phyloP scores from a whole-genome alignment of 2,113 vertebrate species.

The Gadus chalcogrammus region DNA sequence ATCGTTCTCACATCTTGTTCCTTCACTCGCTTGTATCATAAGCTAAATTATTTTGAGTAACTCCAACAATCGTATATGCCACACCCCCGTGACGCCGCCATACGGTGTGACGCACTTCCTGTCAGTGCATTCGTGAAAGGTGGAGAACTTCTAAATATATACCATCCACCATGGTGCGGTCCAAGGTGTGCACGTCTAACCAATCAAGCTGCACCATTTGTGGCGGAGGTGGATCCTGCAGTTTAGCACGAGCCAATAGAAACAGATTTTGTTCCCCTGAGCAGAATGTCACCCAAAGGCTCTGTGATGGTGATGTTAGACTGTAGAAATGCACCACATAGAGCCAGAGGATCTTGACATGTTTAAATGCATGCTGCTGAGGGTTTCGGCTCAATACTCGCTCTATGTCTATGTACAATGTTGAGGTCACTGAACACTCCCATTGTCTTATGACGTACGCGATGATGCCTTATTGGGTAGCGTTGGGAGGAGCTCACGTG shows the following conservation, averaged over 20 bases:
- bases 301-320: background rate
- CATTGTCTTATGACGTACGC: conserved; percentile 14
- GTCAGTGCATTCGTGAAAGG: too few relatives aligned
- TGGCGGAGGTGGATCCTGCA: conserved; percentile 44
- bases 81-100: conserved; percentile 46
- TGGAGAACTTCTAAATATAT: conserved; percentile 52
- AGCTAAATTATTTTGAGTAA: background rate
- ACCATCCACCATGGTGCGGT: conserved; percentile 45
- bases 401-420: conserved; percentile 18
- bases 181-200: conserved; percentile 42
- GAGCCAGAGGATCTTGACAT: conserved; percentile 7
- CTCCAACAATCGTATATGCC: conserved; percentile 44
- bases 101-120: conserved; percentile 62
- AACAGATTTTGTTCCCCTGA: background rate
- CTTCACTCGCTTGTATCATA: too few relatives aligned
- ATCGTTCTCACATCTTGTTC: too few relatives aligned
- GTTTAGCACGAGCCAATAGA: conserved; percentile 38
- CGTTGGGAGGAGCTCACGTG: conserved; percentile 49
- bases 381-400: conserved; percentile 1
- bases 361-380: conserved; percentile 3
- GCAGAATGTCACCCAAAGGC: background rate
- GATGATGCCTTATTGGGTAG: conserved; percentile 33
- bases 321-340: conserved; percentile 30
- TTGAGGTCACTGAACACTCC: conserved; percentile 8
- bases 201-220: conserved; percentile 47